A percentile compares a stretch with the other conserved stretches of the same genome.
Conservation (phyloP, 2,888 invertebrate genomes). For the Stenodema calcarata region DNA sequence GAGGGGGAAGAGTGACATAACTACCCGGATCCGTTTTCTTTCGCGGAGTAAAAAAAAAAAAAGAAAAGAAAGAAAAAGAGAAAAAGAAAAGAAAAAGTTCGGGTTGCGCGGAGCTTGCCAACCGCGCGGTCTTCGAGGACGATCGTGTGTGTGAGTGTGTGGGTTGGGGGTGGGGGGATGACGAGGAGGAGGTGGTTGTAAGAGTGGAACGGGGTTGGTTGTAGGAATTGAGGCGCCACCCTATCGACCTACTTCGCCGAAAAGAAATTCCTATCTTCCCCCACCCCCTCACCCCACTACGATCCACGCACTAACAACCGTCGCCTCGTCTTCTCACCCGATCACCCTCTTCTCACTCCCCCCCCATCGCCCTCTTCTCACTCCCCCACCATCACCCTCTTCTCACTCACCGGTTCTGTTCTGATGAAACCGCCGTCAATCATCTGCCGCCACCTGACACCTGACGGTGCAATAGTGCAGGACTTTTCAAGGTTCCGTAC, state of each 20-base stretch:
- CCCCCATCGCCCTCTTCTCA: too few relatives aligned
- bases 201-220: neutral
- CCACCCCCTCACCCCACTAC: neutral
- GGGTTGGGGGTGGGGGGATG: neutral
- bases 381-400: too few relatives aligned
- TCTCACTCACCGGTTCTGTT: too few relatives aligned
- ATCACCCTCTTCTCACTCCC: too few relatives aligned
- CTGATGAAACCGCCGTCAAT: too few relatives aligned
- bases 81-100: neutral
- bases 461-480: too few relatives aligned
- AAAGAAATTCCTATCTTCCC: constrained; percentile 35
- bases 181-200: neutral
- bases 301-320: too few relatives aligned
- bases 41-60: neutral
- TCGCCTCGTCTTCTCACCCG: too few relatives aligned
- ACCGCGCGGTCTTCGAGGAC: neutral
- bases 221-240: constrained; percentile 41
- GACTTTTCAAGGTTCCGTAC: too few relatives aligned
- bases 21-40: constrained; percentile 32
- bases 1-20: constrained; percentile 3
- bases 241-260: constrained; percentile 42
- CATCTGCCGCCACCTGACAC: too few relatives aligned
- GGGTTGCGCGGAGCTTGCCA: constrained; percentile 14
- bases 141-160: too few relatives aligned
- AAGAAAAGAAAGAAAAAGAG: neutral